Percentiles rank a stretch among this genome's conserved stretches.
phyloP scores from a whole-genome alignment of 2,888 invertebrate species.

The Stenchaetothrips biformis region DNA sequence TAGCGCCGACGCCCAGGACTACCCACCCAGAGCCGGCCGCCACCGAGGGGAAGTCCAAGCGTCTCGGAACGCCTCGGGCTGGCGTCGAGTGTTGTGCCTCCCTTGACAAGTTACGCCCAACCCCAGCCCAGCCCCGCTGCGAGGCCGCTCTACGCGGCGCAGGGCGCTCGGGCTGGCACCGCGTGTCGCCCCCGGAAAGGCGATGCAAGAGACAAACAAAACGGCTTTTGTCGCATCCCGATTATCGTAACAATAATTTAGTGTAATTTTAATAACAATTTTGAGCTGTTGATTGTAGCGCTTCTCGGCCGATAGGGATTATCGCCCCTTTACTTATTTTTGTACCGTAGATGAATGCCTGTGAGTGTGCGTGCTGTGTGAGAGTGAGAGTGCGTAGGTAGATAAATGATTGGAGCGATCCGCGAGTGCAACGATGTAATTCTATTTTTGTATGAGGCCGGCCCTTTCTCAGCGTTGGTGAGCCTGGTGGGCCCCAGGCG shows the following conservation, averaged over 20 bases:
- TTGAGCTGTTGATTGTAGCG: neutral
- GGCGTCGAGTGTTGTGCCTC: neutral
- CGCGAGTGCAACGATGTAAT: neutral
- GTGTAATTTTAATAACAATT: no score
- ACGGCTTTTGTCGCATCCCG: neutral
- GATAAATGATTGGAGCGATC: neutral
- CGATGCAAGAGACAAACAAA: neutral
- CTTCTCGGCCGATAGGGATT: neutral
- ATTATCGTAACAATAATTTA: neutral
- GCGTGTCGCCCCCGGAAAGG: neutral
- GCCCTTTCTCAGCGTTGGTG: no score
- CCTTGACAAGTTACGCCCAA: neutral
- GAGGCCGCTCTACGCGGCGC: no score
- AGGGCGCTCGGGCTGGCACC: no score
- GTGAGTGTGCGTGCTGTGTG: neutral
- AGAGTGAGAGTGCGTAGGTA: neutral
- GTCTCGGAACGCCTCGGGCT: neutral
- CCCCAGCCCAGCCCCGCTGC: neutral
- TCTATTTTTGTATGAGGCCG: constrained; percentile 13
- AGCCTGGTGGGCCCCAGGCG: no score
- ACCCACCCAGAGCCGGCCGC: neutral
- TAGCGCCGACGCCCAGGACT: neutral
- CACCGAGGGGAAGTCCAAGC: neutral
- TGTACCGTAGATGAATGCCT: neutral
- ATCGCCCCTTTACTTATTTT: neutral